phyloP scores from a whole-genome alignment of 1,140 invertebrate genomes.

The Linepithema humile region DNA sequence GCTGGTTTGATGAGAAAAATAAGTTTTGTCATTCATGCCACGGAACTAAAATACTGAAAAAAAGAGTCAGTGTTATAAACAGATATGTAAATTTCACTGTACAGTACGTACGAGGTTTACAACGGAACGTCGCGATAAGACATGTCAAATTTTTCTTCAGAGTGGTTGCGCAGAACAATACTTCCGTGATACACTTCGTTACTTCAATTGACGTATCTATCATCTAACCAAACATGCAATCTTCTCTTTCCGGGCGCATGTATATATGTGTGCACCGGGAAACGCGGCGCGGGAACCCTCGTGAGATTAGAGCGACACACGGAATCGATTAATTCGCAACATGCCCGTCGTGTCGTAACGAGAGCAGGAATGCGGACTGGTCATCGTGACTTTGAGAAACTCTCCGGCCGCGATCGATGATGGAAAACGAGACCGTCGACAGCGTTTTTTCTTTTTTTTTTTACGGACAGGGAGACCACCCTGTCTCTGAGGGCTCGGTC shows the following conservation, averaged over 20 bases:
- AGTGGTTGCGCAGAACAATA: neutral
- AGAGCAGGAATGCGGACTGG: constrained; percentile 32
- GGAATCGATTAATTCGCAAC: constrained; percentile 50
- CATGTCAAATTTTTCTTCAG: neutral
- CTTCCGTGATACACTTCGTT: neutral
- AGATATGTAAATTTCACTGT: neutral
- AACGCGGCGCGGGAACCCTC: neutral
- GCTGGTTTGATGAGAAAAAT: no score
- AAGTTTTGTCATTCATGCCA: no score
- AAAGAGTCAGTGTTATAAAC: neutral
- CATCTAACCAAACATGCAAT: neutral
- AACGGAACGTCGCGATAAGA: neutral
- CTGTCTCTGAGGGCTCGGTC: constrained; percentile 58
- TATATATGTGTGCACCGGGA: neutral
- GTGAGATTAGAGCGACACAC: constrained; percentile 32
- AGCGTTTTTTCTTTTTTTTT: no score
- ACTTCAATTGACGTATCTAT: neutral
- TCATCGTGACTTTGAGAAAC: constrained; percentile 59
- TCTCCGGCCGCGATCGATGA: neutral
- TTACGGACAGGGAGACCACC: neutral
- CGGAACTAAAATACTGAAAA: no score
- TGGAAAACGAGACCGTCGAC: constrained; percentile 9
- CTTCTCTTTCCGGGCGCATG: neutral
- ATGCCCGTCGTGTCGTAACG: constrained; percentile 43
- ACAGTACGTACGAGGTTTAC: neutral